Percentiles rank a stretch among this genome's conserved stretches.
Conservation (phyloP, 2,797 vertebrate genomes). For the Lophura swinhoii region DNA sequence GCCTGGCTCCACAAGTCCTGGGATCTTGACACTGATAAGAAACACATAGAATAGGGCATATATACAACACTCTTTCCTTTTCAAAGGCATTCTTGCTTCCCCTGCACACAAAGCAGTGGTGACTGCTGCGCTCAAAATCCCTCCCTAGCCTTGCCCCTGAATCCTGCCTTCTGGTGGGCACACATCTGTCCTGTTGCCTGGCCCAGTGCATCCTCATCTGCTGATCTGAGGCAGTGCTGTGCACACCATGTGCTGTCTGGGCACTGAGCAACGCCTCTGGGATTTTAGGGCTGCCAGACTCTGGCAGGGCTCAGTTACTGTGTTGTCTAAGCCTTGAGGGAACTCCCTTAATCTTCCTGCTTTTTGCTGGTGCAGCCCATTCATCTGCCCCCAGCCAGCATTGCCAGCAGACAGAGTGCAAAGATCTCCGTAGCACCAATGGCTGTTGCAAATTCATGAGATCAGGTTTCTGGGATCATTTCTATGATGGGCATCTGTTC, state of each 20-base stretch:
- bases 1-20: background rate
- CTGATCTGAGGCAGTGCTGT: background rate
- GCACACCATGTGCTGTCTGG: background rate
- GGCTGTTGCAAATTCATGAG: too few relatives aligned
- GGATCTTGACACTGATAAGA: background rate
- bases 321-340: background rate
- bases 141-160: background rate
- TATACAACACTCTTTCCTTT: background rate
- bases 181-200: background rate
- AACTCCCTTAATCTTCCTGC: background rate
- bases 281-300: background rate
- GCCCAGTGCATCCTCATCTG: background rate
- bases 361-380: background rate
- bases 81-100: background rate
- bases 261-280: background rate
- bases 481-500: background rate
- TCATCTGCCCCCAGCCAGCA: background rate
- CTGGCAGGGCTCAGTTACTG: background rate
- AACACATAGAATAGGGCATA: accelerated
- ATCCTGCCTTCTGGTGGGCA: background rate
- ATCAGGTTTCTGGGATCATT: background rate
- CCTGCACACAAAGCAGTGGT: background rate
- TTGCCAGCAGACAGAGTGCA: background rate
- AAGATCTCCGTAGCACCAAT: background rate
- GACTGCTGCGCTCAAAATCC: background rate